Base-by-base conservation (phyloP, 2,888 invertebrate species). In the Ectemnius cavifrons region DNA sequence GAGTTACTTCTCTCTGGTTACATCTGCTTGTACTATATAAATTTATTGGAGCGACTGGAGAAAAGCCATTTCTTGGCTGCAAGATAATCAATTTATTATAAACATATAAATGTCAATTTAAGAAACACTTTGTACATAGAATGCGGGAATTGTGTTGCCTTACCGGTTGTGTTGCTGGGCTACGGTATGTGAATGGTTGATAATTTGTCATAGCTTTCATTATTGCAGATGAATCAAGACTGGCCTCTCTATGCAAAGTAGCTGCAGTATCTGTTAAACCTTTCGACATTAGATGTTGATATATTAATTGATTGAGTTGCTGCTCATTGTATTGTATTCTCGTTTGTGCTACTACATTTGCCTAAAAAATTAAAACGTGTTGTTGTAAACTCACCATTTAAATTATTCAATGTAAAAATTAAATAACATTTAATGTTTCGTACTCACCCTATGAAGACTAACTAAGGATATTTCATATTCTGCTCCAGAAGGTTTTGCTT, bases 291-390 rank as follows among this genome's bases (percentile, higher is more conserved):
- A 99, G 92, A 92, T 99, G 98, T 70, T 97, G 95, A 86, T 97
- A 95, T 61, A 99, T 98, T 13, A 99, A 92, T 89, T 98, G 97
- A 82, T 98, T 94, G 47, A 99, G 92, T 91, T 99, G 98, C 59
- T 96, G 94, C 89, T 98, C 97, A 91, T 98, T 97, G 92, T 97
- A 99, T 87, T 96, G 96, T 74, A 99, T 99, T 78, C 96, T 95
- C 0, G 99, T 99, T 91, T 98, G 98, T 0, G 98, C 98, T 0
- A 99, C 98, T 59, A 99, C 97, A 91, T 97, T 97, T 0, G 98
- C 96, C 95, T 94, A 88, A 57, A 67, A 73, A 67, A 52, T 27
- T 63, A 63, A 45, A 14, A 45, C 47, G 59, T 2, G n/a, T n/a
- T 70, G 16, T n/a, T 52, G 18, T 56, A 20, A 59, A 52, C 27